Conservation (phyloP, 2,888 invertebrate genomes). For the Corbicula japonica region DNA sequence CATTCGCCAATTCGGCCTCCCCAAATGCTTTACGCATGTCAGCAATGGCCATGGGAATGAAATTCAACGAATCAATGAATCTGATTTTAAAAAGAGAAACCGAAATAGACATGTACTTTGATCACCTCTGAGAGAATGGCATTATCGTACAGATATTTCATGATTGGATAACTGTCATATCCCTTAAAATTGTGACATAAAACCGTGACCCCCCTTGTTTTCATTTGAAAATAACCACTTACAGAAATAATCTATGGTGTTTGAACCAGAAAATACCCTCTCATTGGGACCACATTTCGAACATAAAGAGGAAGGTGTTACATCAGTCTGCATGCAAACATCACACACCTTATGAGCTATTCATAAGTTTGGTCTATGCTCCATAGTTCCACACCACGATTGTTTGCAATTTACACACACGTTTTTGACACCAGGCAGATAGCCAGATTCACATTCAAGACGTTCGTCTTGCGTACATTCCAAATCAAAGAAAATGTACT, state of each 20-base stretch:
- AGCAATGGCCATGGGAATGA: conserved; percentile 29
- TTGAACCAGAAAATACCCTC: conserved; percentile 19
- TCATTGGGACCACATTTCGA: conserved; percentile 44
- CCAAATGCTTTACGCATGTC: conserved; percentile 5
- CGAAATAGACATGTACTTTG: conserved; percentile 39
- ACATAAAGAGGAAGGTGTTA: conserved; percentile 32
- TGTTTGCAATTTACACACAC: conserved; percentile 14
- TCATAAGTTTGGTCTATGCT: conserved; percentile 18
- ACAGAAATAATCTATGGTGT: conserved; percentile 45
- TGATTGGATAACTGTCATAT: conserved; percentile 57
- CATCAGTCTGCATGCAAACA: conserved; percentile 9
- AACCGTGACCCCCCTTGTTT: conserved; percentile 37
- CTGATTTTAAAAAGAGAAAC: conserved; percentile 27
- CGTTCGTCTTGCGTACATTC: conserved; percentile 5
- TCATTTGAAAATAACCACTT: conserved; percentile 52
- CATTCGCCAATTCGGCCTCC: conserved; percentile 35
- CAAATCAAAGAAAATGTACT: too few relatives aligned
- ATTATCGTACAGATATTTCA: conserved; percentile 46
- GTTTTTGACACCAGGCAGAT: neutral
- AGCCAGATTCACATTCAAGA: conserved; percentile 4
- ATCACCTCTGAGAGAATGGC: conserved; percentile 51
- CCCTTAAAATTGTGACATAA: conserved; percentile 64
- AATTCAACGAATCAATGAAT: conserved; percentile 36
- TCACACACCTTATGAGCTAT: conserved; percentile 40
- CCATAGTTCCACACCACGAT: neutral